Base-by-base conservation (phyloP, 1,140 invertebrate species). In the Drosophila cardini region DNA sequence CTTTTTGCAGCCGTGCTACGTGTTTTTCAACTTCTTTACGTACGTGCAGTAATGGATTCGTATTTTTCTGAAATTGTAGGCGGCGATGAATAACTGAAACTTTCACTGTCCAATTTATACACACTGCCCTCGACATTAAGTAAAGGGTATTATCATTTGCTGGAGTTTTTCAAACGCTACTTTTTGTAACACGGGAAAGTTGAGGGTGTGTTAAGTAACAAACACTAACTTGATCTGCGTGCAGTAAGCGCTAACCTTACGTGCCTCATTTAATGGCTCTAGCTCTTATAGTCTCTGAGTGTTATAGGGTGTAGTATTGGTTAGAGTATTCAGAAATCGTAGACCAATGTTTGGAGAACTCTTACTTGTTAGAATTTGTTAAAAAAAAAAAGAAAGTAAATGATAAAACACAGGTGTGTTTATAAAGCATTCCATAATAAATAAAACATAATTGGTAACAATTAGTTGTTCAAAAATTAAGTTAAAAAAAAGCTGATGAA, bases 31-130 rank as follows among this genome's bases (percentile, higher is more conserved):
- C 50, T 60, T 82, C 32, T 65, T 48, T 46, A 48, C 21, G 38
- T 85, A 76, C 72, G 77, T 85, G 64, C 81, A 68, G 13, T 21
- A 38, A 36, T 18, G 38, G 16, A 60, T 30, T 55, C 32, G 32
- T 32, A 21, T 38, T 63, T 34, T 63, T 55, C 50, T 71, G 38
- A 7, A 63, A n/a, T 67, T 68, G 34, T 60, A 11, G 45, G 18
- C 45, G 43, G 56, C n/a, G 38, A 60, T n/a, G 13, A 43, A 43
- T 30, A n/a, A 8, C 42, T 56, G 16, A 64, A 64, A 71, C 68
- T 71, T 71, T 71, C 68, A 63, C 68, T 71, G 26, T 34, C 40
- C 21, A 64, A 42, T 50, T 64, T 64, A 34, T 11, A 45, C 13
- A 40, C 38, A 40, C n/a, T 40, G n/a, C 5, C n/a, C 11, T 40